These are phyloP conservation scores for Aurelia sp. DNA, from an alignment of 30 jellyfish, hydroid and myxozoan species.

Conservation along the genomic window DNA sequence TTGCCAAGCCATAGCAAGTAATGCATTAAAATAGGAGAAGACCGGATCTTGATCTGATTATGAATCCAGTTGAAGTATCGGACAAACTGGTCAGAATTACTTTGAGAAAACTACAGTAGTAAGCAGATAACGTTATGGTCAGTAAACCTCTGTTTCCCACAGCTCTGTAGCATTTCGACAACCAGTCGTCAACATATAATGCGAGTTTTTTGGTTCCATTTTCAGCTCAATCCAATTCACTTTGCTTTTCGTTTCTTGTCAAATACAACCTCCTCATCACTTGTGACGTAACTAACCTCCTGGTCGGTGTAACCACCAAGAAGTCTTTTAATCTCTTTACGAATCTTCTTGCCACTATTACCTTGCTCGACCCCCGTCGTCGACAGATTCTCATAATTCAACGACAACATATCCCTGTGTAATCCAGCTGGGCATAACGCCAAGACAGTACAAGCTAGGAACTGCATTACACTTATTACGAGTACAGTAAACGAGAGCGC, in stretches of 20 bases:
- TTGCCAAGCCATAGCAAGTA: too few species aligned
- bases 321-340: slow-evolving; percentile 39
- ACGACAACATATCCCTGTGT: slow-evolving; percentile 27
- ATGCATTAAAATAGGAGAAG: too few species aligned
- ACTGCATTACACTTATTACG: slow-evolving; percentile 54
- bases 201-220: too few species aligned
- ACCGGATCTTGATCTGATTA: too few species aligned
- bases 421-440: slow-evolving; percentile 43
- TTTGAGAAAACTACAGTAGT: too few species aligned
- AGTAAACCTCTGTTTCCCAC: too few species aligned
- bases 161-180: too few species aligned
- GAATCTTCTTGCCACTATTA: slow-evolving; percentile 43
- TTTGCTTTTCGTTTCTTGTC: slow-evolving; percentile 17
- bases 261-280: slow-evolving; percentile 76
- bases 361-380: slow-evolving; percentile 47
- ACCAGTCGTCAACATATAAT: too few species aligned
- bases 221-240: too few species aligned
- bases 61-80: too few species aligned
- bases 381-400: slow-evolving; percentile 50
- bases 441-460: slow-evolving; percentile 48
- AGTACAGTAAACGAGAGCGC: slow-evolving; percentile 52
- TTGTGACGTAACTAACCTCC: slow-evolving; percentile 57
- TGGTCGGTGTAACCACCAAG: slow-evolving; percentile 74
- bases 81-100: too few species aligned
- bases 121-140: too few species aligned